Base-by-base conservation (phyloP, 2,888 invertebrate genomes). In the Agrotis ipsilon region DNA sequence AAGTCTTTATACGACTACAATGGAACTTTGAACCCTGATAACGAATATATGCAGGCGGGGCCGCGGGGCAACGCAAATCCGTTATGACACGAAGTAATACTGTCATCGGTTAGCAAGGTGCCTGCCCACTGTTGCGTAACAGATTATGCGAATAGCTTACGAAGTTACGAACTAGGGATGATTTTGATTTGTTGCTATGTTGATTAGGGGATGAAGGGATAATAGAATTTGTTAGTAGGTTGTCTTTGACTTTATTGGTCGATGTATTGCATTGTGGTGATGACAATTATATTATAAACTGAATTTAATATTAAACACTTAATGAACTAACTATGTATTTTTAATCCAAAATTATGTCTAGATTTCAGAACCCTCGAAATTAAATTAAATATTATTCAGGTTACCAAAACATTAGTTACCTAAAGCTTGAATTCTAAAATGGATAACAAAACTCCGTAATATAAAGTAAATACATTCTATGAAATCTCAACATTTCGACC, bases 61-160 rank as follows among this genome's bases (percentile, higher is more conserved):
- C 86, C 86, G 75, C 67, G 84, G 77, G 88, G 82, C 86, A 86
- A 72, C 63, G 78, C 80, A 88, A 89, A 90, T 87, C 90, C 88
- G 77, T 83, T 89, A 86, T 90, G 90, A 89, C 86, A 81, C 78
- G 66, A 54, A 79, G 80, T 83, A 73, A 83, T 62, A 70, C 77
- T 72, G 76, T 78, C 77, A 85, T 81, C 65, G 82, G 72, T 54
- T 70, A 55, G 75, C 60, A 70, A 69, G 78, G 78, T 80, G 63
- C 7, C 16, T 55, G 58, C 55, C 54, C 81, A 79, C 57, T 76
- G 72, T 66, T 19, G 74, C 75, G 82, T 80, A 82, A 78, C 72
- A 55, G 60, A 71, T 71, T 81, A 78, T 68, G 78, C 66, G 81
- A 76, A 69, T 69, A 52, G 66, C 52, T 73, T 64, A 73, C 60